Evolutionary conservation across 2,888 invertebrate species (phyloP), one percentile per base, ranked within the genome.

Genomic region (Melieria omissa): DNA sequence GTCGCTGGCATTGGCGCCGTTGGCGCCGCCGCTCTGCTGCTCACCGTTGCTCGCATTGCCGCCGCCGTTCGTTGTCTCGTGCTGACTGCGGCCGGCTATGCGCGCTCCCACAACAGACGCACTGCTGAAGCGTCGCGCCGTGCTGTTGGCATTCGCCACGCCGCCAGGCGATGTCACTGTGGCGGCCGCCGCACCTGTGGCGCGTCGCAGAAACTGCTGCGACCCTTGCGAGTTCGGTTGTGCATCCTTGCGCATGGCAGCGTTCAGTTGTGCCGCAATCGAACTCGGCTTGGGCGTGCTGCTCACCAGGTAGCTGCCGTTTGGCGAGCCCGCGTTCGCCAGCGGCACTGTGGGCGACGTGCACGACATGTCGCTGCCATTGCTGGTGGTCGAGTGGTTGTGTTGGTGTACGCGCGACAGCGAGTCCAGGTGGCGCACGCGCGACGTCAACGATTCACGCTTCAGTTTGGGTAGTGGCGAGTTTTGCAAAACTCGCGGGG

Each of bases 371-470:
- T 75, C 74, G 58, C 70, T 77, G 14, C 55, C 65, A 46, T 62
- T 70, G 62, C 65, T 71, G 68, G 69, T 74, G 49, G 57, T 42
- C 41, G 74, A 70, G 57, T 72, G 73, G 80, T 86, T 76, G 79
- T 84, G 74, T 84, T 88, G 81, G 70, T 79, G 73, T 42, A 76
- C 71, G 52, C 84, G 86, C 75, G 88, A 88, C 74, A 89, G 81
- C 45, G 89, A 89, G 76, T 90, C 89, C 80, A 88, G 86, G 78
- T 88, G 88, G 70, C 89, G 86, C 72, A 89, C 86, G 78, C 88
- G 88, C 65, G 88, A 88, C 71, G 88, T 88, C 63, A 90, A 84
- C 71, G 89, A 89, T 80, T 90, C 89, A 69, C 87, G 84, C 78
- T 87, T 88, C 52, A 82, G 80, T 80, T 87, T 87, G 67, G 86